Evolutionary conservation across 2,888 invertebrate species (phyloP), one percentile per base, ranked within the genome.

Genomic region (Eupithecia tripunctaria): DNA sequence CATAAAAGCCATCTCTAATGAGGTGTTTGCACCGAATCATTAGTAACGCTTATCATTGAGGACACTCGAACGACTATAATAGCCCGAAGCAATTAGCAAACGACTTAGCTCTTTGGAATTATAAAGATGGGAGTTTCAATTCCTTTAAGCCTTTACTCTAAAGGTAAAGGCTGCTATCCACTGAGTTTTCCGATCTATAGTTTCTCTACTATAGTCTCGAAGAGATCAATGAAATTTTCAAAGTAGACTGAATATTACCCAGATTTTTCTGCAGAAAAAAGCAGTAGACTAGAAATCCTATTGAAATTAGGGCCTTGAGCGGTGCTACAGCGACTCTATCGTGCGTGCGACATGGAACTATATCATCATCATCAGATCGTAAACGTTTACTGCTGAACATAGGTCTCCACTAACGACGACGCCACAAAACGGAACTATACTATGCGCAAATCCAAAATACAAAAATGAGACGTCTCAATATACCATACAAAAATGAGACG

Each of bases 61-160:
- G 74, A 64, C 77, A 76, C 68, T 75, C 66, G 72, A 75, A 74
- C 75, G 76, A 68, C 74, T 75, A 76, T 75, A 79, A 78, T 76
- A 73, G 63, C 60, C 74, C 73, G 72, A 75, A 78, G 79, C 75
- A 78, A 78, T 78, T 78, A 81, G 73, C 43, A 62, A 71, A 65
- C 66, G 67, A 70, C 76, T 74, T 70, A 66, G 68, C 64, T 72
- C 79, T 74, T 75, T 75, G 66, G 76, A 78, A 76, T 78, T 74
- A 70, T 70, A 76, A 77, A 67, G 73, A 77, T 41, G 65, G 51
- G 41, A 72, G 69, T 76, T 74, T 66, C 69, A 70, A 68, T 72
- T 68, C 68, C 68, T 36, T 68, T 73, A 71, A 75, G 73, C 67
- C 70, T 64, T 43, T 56, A 47, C 60, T 68, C 32, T 68, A 36